Conservation (phyloP, 2,113 vertebrate genomes). For the Panthera tigris region DNA sequence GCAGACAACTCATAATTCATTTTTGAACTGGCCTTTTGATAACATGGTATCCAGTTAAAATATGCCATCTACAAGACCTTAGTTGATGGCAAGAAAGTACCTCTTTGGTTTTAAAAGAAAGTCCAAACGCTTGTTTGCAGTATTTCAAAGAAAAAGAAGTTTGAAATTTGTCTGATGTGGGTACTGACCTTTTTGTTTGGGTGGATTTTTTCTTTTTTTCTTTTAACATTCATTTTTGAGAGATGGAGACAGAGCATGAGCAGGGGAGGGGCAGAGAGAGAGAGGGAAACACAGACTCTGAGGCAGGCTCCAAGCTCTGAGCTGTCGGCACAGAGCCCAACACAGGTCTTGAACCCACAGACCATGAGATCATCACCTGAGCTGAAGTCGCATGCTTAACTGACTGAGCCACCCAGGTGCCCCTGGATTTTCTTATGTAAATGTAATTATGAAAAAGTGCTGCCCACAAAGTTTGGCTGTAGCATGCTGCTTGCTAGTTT, state of each 20-base stretch:
- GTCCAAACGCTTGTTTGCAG: not conserved
- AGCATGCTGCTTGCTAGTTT: not conserved
- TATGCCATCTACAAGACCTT: not conserved
- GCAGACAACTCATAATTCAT: not conserved
- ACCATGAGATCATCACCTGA: no score
- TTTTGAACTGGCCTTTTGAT: slow-evolving; percentile 15
- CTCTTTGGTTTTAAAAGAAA: not conserved
- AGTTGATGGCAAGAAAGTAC: not conserved
- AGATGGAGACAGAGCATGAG: no score
- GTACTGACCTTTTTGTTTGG: slow-evolving; percentile 32
- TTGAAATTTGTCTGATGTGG: not conserved
- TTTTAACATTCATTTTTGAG: no score
- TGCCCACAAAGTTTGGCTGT: not conserved
- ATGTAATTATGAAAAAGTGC: slow-evolving; percentile 44
- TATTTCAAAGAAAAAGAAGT: slow-evolving; percentile 48
- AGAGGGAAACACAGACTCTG: no score
- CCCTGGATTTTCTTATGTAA: slow-evolving; percentile 33
- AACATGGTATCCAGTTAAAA: slow-evolving; percentile 30
- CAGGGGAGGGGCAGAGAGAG: no score
- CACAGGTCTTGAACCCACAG: no score
- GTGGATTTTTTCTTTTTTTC: not conserved
- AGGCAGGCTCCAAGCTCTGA: no score
- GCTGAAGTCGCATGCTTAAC: no score
- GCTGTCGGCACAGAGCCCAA: no score
- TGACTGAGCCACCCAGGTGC: no score